Evolutionary conservation across 2,113 vertebrate species (phyloP).

Genomic region (Pantherophis guttatus): DNA sequence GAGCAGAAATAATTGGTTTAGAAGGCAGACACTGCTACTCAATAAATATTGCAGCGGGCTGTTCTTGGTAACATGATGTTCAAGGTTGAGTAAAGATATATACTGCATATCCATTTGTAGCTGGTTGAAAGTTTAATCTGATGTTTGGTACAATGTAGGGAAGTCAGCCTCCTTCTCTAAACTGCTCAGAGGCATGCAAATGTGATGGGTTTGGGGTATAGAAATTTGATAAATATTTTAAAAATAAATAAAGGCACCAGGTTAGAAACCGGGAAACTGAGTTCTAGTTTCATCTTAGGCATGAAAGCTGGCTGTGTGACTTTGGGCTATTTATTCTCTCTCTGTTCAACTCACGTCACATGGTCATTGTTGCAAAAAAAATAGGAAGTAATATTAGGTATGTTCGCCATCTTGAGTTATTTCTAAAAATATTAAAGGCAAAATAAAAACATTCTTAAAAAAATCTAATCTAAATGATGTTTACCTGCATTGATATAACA

Average conservation of each 20-base stretch:
- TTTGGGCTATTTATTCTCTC: not conserved
- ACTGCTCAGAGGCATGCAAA: not conserved
- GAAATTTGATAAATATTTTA: not conserved
- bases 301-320: not conserved
- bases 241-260: not conserved
- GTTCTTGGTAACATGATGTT: no score
- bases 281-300: not conserved
- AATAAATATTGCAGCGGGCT: no score
- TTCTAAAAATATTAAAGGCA: not conserved
- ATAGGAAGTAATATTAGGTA: not conserved
- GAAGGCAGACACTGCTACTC: no score
- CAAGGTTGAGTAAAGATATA: no score
- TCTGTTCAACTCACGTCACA: not conserved
- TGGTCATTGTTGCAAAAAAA: not conserved
- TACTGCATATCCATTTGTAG: no score
- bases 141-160: not conserved
- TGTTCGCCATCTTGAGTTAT: not conserved
- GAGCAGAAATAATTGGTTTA: no score
- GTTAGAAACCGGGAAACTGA: not conserved
- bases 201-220: not conserved
- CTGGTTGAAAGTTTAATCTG: no score
- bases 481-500: not conserved
- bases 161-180: not conserved
- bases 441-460: not conserved
- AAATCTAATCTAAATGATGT: not conserved